These are phyloP conservation scores for Cetonia aurata DNA, from an alignment of 2,888 invertebrate genomes.

Conservation along the genomic window DNA sequence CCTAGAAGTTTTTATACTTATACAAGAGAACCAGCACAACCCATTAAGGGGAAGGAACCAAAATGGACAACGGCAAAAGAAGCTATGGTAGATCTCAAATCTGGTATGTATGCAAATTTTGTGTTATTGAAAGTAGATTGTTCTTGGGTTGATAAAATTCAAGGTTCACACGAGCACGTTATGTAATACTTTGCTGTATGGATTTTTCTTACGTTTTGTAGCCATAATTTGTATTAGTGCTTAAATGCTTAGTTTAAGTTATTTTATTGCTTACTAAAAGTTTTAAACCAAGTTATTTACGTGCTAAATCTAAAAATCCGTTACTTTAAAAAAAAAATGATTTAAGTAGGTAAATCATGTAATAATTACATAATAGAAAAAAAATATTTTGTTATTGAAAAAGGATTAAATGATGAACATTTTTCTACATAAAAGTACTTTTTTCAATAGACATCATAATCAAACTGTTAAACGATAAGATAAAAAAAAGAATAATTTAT, in stretches of 20 bases:
- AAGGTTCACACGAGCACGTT: conserved; percentile 21
- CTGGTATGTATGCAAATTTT: conserved; percentile 73
- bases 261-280: background rate
- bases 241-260: background rate
- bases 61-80: conserved; percentile 80
- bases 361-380: no score
- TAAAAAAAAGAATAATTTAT: background rate
- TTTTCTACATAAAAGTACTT: no score
- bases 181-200: conserved; percentile 26
- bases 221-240: background rate
- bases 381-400: no score
- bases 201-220: background rate
- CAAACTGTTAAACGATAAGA: background rate
- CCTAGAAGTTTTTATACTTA: conserved; percentile 81
- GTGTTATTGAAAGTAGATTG: background rate
- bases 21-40: conserved; percentile 84
- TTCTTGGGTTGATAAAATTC: background rate
- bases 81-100: conserved; percentile 83
- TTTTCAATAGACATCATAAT: no score
- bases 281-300: no score
- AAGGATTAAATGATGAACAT: no score
- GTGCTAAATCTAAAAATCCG: no score
- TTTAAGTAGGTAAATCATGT: no score
- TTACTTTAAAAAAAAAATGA: no score
- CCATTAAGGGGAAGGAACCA: conserved; percentile 79